A percentile compares a stretch with the other conserved stretches of the same genome.
These are phyloP conservation scores for Yasuhikotakia modesta DNA, from an alignment of 2,797 vertebrate genomes.

Conservation along the genomic window DNA sequence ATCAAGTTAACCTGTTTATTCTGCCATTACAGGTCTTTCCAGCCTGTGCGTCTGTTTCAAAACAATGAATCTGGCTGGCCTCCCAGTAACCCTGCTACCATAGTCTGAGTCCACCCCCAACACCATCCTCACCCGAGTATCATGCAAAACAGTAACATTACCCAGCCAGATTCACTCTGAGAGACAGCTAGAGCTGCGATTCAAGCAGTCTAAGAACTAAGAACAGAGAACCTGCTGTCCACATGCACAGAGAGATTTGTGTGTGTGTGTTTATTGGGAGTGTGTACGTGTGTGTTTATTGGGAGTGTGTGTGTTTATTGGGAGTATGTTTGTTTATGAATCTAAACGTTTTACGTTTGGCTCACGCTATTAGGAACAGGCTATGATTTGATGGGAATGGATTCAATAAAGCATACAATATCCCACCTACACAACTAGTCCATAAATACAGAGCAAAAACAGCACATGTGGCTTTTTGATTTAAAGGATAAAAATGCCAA, in stretches of 20 bases:
- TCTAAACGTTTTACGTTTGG: conserved; percentile 20
- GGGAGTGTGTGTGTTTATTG: too few species aligned
- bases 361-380: conserved; percentile 1
- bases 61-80: conserved; percentile 74
- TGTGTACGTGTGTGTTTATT: background rate
- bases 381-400: conserved; percentile 33
- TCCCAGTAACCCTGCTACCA: conserved; percentile 72
- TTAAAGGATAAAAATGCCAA: conserved; percentile 16
- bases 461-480: background rate
- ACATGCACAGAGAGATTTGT: background rate
- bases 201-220: conserved; percentile 16
- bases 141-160: conserved; percentile 73
- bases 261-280: background rate
- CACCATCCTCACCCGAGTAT: conserved; percentile 72
- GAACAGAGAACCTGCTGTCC: conserved; percentile 12
- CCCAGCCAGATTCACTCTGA: conserved; percentile 23
- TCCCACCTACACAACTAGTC: conserved; percentile 9
- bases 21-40: conserved; percentile 7
- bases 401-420: conserved; percentile 24
- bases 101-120: conserved; percentile 66
- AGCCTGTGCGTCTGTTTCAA: conserved; percentile 38
- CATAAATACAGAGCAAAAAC: conserved; percentile 5
- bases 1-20: conserved; percentile 20
- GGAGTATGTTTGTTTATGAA: conserved; percentile 26
- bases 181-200: conserved; percentile 12